Evolutionary conservation across 1,140 invertebrate genomes (phyloP), one percentile per base, ranked within the genome.

Genomic region (Orchesella cincta): DNA sequence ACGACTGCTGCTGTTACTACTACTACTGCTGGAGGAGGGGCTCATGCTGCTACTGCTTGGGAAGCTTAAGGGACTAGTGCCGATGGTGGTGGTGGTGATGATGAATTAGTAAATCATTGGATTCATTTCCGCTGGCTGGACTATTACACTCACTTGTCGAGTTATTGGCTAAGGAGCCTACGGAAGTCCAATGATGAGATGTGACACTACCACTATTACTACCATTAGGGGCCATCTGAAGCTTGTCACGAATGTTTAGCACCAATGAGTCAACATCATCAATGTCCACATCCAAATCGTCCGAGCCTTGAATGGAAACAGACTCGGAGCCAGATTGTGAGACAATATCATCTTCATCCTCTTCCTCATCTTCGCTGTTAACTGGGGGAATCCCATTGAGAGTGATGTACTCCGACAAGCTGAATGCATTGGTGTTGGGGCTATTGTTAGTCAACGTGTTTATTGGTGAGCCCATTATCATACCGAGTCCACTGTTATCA

Each of bases 211-310:
- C 67, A 8, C 29, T 16, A 8, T 73, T 36, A 51, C 36, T 39
- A 5, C 3, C 34, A 73, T 71, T 71, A 71, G 67, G 67, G 5
- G 72, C 76, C 80, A 81, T 79, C n/a, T 73, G 57, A 23, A 81
- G 51, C 34, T 81, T 81, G 26, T 81, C 80, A 28, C 78, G 72
- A 64, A 81, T 79, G 31, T 70, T 78, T n/a, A 75, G 67, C 57
- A 81, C 78, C 36, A 81, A 52, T 1, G 74, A 76, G 62, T 81
- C 79, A 57, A 79, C 75, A 3, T 70, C 73, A 64, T 80, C 79
- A 73, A 81, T 74, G 39, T 77, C 77, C 12, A 74, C 80, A 36
- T 76, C 80, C 51, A 51, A 64, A 34, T 78, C 77, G 23, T 71
- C 75, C 0, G 77, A 81, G 2, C 71, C 76, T 36, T 64, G 73